Base-by-base conservation (phyloP, 2,888 invertebrate genomes). In the Melieria crassipennis region DNA sequence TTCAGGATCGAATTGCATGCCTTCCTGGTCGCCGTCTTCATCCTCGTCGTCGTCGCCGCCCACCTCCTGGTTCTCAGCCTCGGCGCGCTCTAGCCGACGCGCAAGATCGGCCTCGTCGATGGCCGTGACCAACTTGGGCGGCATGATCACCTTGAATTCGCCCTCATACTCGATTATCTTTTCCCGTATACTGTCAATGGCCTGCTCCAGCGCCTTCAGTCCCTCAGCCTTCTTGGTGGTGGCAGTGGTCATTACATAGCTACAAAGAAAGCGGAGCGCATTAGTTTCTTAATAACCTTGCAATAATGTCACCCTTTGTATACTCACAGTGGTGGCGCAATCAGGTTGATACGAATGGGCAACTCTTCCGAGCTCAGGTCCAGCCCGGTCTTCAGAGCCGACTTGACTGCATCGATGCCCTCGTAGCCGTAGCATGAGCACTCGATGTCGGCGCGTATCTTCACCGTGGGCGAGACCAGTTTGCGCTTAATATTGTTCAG, bases 41-140 rank as follows among this genome's bases (percentile, higher is more conserved):
- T 94, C 94, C 79, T 94, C 94, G 10, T 94, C 94, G 78, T 94
- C 94, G 84, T 95, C 95, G 11, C 97, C 97, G 72, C 93, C 95
- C 10, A 97, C 94, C 88, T 98, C 98, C 0, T 94, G 93, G 87
- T 98, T 98, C 87, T 97, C 97, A 62, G 94, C 92, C 86, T 98
- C 98, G 11, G 97, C 93, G 77, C 93, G 91, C 88, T 98, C 97
- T 92, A 98, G 93, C 87, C 97, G 96, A 82, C 95, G 90, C 66
- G 95, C 94, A 79, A 98, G 88, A 86, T 99, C 99, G 3, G 96
- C 96, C 87, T 99, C 99, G 87, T 99, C 99, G 16, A 96, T 93
- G 69, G 99, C 99, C 1, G 99, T 99, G 46, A 99, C 98, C 76
- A 99, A 97, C 89, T 98, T 97, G 60, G 98, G 98, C 93, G 95